Base-by-base conservation (phyloP, 2,888 invertebrate species). In the Boloria euphrosyne region DNA sequence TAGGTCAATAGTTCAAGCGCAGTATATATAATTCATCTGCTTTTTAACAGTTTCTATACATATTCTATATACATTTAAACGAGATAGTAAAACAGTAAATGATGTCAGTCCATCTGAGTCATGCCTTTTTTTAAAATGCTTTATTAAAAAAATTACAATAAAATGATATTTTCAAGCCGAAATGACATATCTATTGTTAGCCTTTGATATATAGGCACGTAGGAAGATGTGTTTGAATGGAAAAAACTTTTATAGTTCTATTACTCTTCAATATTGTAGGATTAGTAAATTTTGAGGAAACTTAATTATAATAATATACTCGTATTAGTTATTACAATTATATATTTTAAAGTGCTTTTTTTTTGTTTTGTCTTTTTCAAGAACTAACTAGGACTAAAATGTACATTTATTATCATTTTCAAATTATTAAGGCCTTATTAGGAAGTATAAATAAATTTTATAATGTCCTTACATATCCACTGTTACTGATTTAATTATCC, bases 1-100 rank as follows among this genome's bases (percentile, higher is more conserved):
- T 84, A 81, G 91, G 91, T 90, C 90, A 90, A 78, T 69, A 84
- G 91, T 90, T 91, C 91, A 90, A 83, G 81, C 82, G 79, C 84
- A 85, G 81, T 86, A 82, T 80, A 82, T 84, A 89, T 89, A 90
- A 84, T 85, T 90, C 86, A 86, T 86, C 78, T 74, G 84, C 80
- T 81, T 86, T 85, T 87, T 82, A 85, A 85, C 79, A 85, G 84
- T 86, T 83, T 81, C 80, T 81, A 82, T 68, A 71, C 64, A 65
- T 67, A 69, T 80, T 81, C 77, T 82, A 84, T 83, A 78, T 68
- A 69, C 72, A 69, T 67, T 70, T 64, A 70, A 68, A 68, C 58
- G 62, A 67, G 66, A 71, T 71, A 82, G 78, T 86, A 83, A 88
- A 88, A 87, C 83, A 84, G 81, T 84, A 80, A 85, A 91, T 91